Evolutionary conservation across 2,113 vertebrate genomes (phyloP), one percentile per base, ranked within the genome.

Genomic region (Nestor notabilis): DNA sequence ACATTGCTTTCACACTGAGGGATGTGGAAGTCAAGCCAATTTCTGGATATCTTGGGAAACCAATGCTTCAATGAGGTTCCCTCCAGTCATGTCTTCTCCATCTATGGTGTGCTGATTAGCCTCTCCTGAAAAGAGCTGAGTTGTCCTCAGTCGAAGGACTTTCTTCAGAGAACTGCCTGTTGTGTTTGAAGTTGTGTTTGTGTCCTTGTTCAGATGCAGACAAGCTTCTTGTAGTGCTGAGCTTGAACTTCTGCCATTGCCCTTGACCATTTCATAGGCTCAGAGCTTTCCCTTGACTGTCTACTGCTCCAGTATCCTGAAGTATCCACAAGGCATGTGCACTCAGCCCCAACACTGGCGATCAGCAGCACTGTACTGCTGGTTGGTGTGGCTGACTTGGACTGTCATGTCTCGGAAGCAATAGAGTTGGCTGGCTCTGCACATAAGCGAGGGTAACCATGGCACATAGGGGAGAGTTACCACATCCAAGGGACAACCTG

Each of bases 271-370:
- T 15, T 29, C 10, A 1, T 33, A 81, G 39, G 16, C 64, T 60
- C 53, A 77, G 29, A 58, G 24, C 23, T 84, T 81, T 77, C 28
- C 24, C 9, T 81, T 77, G 23, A 39, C 13, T 68, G 15, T 27
- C 46, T 66, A 3, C 46, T 53, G 37, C 39, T 58, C 60, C 49
- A 19, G 24, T 29, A 31, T 63, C 28, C 58, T 81, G 7, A 91
- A 46, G 8, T 18, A 47, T 11, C 27, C 17, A 15, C 16, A 4
- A 24, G 27, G 13, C 50, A 47, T 1, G 5, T 47, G 46, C 20
- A 3, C 29, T 80, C 47, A 72, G 58, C 28, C 29, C 33, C 0
- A 0, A 7, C 44, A 15, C 27, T 46, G 8, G 20, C 66, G 43
- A 25, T 18, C 1, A 0, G 44, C 43, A 74, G 27, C 47, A 16